phyloP scores from a whole-genome alignment of 2,113 vertebrate genomes.

The Struthio camelus region DNA sequence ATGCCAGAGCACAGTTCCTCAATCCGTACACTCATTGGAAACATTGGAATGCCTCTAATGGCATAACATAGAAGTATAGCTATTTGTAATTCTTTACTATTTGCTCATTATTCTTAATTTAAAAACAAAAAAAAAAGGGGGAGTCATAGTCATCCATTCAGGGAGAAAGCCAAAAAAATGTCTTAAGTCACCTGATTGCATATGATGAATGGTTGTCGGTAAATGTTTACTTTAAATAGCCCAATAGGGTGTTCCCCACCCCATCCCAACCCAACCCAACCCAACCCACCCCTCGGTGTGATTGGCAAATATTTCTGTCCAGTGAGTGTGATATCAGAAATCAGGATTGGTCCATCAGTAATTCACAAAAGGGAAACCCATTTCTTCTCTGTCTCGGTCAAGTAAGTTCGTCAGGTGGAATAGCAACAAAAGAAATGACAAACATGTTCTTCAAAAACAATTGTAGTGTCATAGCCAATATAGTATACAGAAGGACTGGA shows the following conservation, averaged over 20 bases:
- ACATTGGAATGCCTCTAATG: not conserved
- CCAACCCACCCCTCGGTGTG: too few species aligned
- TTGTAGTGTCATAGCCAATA: not conserved
- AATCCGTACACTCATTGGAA: not conserved
- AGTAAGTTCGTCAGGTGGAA: not conserved
- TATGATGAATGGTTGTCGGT: not conserved
- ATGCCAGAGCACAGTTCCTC: not conserved
- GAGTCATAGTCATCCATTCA: not conserved
- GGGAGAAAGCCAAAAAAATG: not conserved
- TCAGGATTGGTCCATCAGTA: not conserved
- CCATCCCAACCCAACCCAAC: too few species aligned
- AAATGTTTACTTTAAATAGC: not conserved
- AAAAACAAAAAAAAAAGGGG: not conserved
- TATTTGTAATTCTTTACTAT: not conserved
- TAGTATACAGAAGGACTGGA: not conserved
- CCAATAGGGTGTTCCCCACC: not conserved
- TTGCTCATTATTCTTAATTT: not conserved
- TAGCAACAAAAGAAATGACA: not conserved
- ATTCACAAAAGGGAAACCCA: not conserved
- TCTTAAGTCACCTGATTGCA: not conserved
- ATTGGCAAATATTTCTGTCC: not conserved
- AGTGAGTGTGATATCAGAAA: not conserved
- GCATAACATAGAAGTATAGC: not conserved
- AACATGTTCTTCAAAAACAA: not conserved
- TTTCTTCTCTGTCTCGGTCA: not conserved